Evolutionary conservation across 2,113 vertebrate genomes (phyloP).

Genomic region (Gobio gobio): DNA sequence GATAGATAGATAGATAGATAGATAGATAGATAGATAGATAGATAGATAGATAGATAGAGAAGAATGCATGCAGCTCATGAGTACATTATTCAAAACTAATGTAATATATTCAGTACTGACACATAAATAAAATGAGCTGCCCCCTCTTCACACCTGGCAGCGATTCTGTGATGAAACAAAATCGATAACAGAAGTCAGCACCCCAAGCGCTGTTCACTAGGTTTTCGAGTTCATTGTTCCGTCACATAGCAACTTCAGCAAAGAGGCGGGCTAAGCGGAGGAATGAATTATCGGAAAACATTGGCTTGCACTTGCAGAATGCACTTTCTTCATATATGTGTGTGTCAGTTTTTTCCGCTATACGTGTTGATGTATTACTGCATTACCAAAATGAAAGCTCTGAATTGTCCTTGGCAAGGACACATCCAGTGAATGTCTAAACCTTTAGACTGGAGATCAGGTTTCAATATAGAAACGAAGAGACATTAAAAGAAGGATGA

Average conservation of each 20-base stretch:
- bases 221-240: conserved; percentile 42
- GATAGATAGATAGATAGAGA: not conserved
- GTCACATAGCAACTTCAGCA: conserved; percentile 48
- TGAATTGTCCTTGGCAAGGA: conserved; percentile 65
- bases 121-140: conserved; percentile 1
- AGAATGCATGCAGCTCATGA: not conserved
- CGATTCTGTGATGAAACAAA: not conserved
- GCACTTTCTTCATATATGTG: conserved; percentile 22
- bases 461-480: not conserved
- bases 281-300: conserved; percentile 23
- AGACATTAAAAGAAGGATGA: not conserved
- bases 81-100: not conserved
- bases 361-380: conserved; percentile 46
- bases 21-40: not conserved
- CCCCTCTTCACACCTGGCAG: not conserved
- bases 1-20: not conserved
- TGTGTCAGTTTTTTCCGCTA: conserved; percentile 38
- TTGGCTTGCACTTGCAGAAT: conserved; percentile 15
- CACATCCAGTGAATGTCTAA: conserved; percentile 48
- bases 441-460: conserved; percentile 19
- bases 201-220: conserved; percentile 21
- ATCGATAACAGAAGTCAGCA: conserved; percentile 14
- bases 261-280: not conserved
- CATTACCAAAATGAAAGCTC: conserved; percentile 64
- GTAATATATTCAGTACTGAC: not conserved